Base-by-base conservation (phyloP, 2,888 invertebrate genomes). In the Folsomia manolachei region DNA sequence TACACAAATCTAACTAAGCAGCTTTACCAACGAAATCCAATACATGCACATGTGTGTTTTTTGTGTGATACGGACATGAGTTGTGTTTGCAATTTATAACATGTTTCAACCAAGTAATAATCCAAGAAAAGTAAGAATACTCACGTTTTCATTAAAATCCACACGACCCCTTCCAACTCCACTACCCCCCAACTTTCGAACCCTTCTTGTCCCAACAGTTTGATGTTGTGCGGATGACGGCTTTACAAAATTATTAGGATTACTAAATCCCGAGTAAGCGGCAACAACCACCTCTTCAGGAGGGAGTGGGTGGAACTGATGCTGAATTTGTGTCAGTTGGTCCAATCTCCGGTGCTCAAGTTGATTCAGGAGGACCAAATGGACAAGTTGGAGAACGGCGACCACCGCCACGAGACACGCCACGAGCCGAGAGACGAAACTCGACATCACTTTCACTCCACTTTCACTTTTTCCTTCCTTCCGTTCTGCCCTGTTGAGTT, bases 371-470 rank as follows among this genome's bases (percentile, higher is more conserved):
- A 80, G 77, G 7, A 80, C 78, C 63, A 80, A 71, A 78, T 80
- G 80, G 66, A 78, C 75, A 67, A 80, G 76, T 71, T 80, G 80
- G 23, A 80, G 75, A 27, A 80, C 74, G 62, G 80, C 80, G 56
- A 80, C 80, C 25, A 80, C 80, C 56, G 80, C 80, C 69, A 80
- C 80, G 53, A 80, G 70, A 67, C 77, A 76, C 25, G 78, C 80
- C 67, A 80, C 78, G 72, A 80, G 75, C 53, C 80, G 74, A 74
- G 77, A 77, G 67, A 80, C 73, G 66, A 80, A 74, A 73, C 78
- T 75, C 53, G 80, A 77, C 80, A 80, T 80, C 70, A 72, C 67
- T 63, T 70, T 66, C 70, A 67, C 4, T n/a, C 39, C 39, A 39
- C 39, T 39, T 39, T 39, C 14, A 14, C 39, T 39, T 14, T 14